phyloP scores from a whole-genome alignment of 35 echinoderm and acorn worm genomes.

The Strongylocentrotus purpuratus region DNA sequence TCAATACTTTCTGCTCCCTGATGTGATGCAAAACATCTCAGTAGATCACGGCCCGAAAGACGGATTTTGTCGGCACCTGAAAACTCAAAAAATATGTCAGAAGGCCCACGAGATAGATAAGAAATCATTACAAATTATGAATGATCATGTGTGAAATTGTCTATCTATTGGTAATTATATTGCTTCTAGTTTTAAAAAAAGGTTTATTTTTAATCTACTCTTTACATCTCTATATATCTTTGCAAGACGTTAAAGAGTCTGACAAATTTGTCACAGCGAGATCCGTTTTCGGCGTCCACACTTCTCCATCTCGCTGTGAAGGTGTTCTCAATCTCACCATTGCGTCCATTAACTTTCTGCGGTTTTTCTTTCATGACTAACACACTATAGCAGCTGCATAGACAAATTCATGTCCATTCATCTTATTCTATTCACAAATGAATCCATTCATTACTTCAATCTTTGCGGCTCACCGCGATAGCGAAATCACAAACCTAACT shows the following conservation, averaged over 20 bases:
- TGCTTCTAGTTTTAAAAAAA: background rate
- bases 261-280: background rate
- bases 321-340: background rate
- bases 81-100: too few relatives aligned
- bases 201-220: background rate
- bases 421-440: background rate
- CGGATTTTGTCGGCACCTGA: too few relatives aligned
- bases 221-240: background rate
- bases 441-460: background rate
- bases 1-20: too few relatives aligned
- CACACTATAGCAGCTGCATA: background rate
- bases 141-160: background rate
- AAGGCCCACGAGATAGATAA: too few relatives aligned
- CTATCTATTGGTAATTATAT: background rate
- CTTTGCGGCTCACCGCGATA: background rate
- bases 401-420: background rate
- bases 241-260: background rate
- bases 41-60: too few relatives aligned
- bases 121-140: background rate
- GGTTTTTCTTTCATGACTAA: background rate
- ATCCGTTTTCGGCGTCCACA: background rate
- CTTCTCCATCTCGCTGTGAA: background rate
- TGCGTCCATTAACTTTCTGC: background rate
- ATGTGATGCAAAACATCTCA: too few relatives aligned
- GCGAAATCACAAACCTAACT: background rate